These are phyloP conservation scores for Cremastinae sp. DNA, from an alignment of 2,888 invertebrate species.

Conservation along the genomic window DNA sequence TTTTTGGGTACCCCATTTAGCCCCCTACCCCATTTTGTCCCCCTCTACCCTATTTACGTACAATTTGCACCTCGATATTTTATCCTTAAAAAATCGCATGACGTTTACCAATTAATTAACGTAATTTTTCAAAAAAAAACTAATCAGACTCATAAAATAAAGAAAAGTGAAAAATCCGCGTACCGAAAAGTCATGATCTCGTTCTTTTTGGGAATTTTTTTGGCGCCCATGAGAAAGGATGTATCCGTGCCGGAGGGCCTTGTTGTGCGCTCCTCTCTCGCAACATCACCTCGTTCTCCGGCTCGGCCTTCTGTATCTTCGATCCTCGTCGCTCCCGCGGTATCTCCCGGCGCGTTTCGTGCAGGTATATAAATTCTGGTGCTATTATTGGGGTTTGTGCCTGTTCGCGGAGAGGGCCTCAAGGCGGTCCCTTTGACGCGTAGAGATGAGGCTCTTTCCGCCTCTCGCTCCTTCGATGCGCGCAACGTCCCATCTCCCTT, in stretches of 20 bases:
- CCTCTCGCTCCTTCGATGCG: conserved; percentile 59
- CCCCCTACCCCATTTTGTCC: too few relatives aligned
- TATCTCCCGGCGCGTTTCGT: conserved; percentile 71
- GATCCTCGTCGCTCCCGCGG: conserved; percentile 60
- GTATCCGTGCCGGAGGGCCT: conserved; percentile 58
- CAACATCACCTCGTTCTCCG: conserved; percentile 48
- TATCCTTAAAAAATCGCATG: too few relatives aligned
- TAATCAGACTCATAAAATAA: too few relatives aligned
- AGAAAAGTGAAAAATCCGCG: too few relatives aligned
- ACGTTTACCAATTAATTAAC: too few relatives aligned
- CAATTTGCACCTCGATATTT: too few relatives aligned
- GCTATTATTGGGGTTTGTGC: conserved; percentile 79
- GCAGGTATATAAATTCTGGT: conserved; percentile 80
- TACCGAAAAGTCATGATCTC: conserved; percentile 22
- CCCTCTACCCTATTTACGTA: too few relatives aligned
- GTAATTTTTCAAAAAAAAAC: too few relatives aligned
- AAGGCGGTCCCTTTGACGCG: conserved; percentile 75
- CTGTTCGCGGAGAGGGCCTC: conserved; percentile 73
- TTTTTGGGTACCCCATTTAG: too few relatives aligned
- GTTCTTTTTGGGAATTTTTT: conserved; percentile 46
- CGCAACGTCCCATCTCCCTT: conserved; percentile 28
- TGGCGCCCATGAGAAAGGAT: conserved; percentile 55
- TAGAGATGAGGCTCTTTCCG: conserved; percentile 65
- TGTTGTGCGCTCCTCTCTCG: conserved; percentile 53
- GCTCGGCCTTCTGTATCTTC: conserved; percentile 32